Conservation (phyloP, 2,888 invertebrate genomes). For the Epinotia bilunana region DNA sequence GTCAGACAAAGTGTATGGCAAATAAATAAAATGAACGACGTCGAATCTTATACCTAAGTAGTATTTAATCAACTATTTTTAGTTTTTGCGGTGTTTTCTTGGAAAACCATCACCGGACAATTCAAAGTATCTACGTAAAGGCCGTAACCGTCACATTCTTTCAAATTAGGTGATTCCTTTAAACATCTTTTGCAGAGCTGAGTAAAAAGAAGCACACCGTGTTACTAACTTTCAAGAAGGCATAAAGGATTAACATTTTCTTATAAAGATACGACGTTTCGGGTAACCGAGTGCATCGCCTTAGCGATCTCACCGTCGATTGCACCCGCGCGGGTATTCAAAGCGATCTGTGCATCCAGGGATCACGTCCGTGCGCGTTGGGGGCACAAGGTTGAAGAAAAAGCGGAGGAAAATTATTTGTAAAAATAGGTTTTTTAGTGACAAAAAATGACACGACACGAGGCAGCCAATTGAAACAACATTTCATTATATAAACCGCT, state of each 20-base stretch:
- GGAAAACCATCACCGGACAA: too few species aligned
- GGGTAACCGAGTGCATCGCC: conserved; percentile 18
- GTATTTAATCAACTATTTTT: not conserved
- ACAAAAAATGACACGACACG: too few species aligned
- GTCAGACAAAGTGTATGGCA: too few species aligned
- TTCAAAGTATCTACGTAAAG: not conserved
- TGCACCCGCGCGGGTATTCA: conserved; percentile 44
- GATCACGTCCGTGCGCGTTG: conserved; percentile 34
- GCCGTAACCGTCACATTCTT: conserved; percentile 2
- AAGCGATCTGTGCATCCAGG: conserved; percentile 43
- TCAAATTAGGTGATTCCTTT: conserved; percentile 18
- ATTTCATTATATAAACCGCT: too few species aligned
- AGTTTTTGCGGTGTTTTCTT: not conserved
- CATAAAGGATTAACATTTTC: not conserved
- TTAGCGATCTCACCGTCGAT: conserved; percentile 39
- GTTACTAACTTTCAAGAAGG: not conserved
- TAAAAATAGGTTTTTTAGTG: not conserved
- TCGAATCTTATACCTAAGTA: too few species aligned
- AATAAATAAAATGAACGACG: too few species aligned
- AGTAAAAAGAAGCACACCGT: conserved; percentile 12
- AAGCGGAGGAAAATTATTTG: not conserved
- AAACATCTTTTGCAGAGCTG: conserved; percentile 3
- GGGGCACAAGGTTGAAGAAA: not conserved
- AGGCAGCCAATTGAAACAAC: too few species aligned
- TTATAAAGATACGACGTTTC: conserved; percentile 15